phyloP scores from a whole-genome alignment of 2,888 invertebrate genomes.

The Dione juno region DNA sequence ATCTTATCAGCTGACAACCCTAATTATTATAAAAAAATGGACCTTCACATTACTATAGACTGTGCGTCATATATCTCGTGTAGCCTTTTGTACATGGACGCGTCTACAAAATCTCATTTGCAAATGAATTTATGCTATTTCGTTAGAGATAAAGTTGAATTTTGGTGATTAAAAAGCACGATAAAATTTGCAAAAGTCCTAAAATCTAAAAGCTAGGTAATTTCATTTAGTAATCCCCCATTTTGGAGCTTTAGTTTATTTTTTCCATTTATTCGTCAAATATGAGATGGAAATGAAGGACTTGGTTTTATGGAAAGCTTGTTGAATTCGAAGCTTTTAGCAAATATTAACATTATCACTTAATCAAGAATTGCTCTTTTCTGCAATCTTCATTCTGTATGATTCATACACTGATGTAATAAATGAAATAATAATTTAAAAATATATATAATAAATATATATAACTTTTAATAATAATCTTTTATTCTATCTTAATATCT shows the following conservation, averaged over 20 bases:
- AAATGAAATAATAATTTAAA: too few relatives aligned
- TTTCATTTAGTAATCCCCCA: slow-evolving; percentile 69
- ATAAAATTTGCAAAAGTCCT: slow-evolving; percentile 38
- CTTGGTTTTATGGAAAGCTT: background rate
- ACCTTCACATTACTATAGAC: slow-evolving; percentile 70
- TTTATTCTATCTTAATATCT: too few relatives aligned
- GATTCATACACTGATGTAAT: too few relatives aligned
- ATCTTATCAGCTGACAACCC: slow-evolving; percentile 19
- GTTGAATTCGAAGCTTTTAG: slow-evolving; percentile 20
- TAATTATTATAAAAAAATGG: slow-evolving; percentile 11
- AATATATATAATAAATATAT: too few relatives aligned
- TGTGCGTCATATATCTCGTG: slow-evolving; percentile 58
- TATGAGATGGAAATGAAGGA: slow-evolving; percentile 14
- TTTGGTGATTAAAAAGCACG: slow-evolving; percentile 42
- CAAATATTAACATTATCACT: slow-evolving; percentile 12
- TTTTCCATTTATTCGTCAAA: slow-evolving; percentile 18
- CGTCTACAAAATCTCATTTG: slow-evolving; percentile 47
- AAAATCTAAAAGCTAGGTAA: slow-evolving; percentile 62
- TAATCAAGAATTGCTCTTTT: background rate
- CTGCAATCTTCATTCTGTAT: background rate
- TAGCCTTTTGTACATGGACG: slow-evolving; percentile 65
- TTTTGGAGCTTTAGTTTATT: slow-evolving; percentile 45
- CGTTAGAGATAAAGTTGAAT: slow-evolving; percentile 43
- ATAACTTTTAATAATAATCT: too few relatives aligned
- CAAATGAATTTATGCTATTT: slow-evolving; percentile 39